Evolutionary conservation across 2,113 vertebrate genomes (phyloP).

Genomic region (Phalacrocorax aristotelis): DNA sequence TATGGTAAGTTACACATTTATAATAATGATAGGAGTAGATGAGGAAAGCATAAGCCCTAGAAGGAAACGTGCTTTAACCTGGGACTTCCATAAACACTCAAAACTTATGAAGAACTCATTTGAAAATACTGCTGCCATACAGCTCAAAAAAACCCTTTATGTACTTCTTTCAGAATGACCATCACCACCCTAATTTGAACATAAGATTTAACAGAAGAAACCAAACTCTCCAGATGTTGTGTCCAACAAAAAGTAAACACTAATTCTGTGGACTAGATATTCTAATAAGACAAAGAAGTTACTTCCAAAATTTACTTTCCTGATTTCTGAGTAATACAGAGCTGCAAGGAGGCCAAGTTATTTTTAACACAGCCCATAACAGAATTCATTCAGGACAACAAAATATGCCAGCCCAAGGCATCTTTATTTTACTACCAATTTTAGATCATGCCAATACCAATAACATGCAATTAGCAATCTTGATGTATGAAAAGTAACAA

Average conservation of each 20-base stretch:
- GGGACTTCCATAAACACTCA: background rate
- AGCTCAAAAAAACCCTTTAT: background rate
- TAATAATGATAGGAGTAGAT: background rate
- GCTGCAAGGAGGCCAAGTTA: background rate
- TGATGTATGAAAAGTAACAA: background rate
- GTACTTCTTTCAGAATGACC: background rate
- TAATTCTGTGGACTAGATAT: background rate
- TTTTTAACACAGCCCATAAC: background rate
- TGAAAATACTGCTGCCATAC: background rate
- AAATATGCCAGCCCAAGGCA: background rate
- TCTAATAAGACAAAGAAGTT: background rate
- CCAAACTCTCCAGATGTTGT: background rate
- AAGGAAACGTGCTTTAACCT: background rate
- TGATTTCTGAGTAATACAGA: background rate
- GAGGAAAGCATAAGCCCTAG: background rate
- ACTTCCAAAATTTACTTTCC: background rate
- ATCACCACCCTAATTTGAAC: background rate
- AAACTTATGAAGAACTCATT: background rate
- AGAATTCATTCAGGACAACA: background rate
- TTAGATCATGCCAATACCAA: background rate
- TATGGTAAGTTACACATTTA: background rate
- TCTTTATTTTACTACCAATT: background rate
- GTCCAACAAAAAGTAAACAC: background rate
- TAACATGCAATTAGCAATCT: background rate
- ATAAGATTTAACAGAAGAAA: background rate